Percentiles rank a stretch among this genome's conserved stretches.
Evolutionary conservation across 1,140 invertebrate genomes (phyloP).

Genomic region (Vanessa tameamea): DNA sequence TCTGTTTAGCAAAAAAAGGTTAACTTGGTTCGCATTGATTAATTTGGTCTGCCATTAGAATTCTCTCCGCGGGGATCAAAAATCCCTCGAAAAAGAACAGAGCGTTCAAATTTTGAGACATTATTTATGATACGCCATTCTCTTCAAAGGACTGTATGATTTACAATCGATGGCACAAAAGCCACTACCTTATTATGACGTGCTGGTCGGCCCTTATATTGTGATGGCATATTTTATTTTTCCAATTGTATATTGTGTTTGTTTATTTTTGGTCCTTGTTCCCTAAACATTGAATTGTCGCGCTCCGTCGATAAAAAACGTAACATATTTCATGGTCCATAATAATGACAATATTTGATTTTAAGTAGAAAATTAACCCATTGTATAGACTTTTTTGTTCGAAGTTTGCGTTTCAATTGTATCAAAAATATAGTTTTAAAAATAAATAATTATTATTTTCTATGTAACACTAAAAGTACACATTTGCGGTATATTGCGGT

Average conservation of each 20-base stretch:
- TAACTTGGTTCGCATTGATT: constrained; percentile 63
- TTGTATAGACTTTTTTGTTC: not conserved
- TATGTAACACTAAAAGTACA: too few species aligned
- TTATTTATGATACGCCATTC: constrained; percentile 78
- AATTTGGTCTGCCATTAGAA: constrained; percentile 69
- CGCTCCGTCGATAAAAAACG: constrained; percentile 51
- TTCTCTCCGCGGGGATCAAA: constrained; percentile 58
- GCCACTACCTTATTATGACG: constrained; percentile 77
- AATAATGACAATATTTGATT: constrained; percentile 50
- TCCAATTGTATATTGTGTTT: constrained; percentile 71
- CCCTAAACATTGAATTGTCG: constrained; percentile 72
- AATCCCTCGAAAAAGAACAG: constrained; percentile 56
- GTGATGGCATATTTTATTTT: constrained; percentile 74
- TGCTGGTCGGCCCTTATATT: constrained; percentile 72
- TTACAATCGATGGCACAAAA: constrained; percentile 73
- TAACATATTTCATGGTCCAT: constrained; percentile 69
- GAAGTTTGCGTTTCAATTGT: too few species aligned
- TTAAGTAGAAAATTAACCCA: constrained; percentile 11
- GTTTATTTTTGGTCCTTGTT: constrained; percentile 77
- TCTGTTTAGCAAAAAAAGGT: constrained; percentile 46
- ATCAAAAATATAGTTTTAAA: too few species aligned
- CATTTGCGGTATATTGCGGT: too few species aligned
- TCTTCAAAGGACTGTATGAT: constrained; percentile 75
- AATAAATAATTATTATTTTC: too few species aligned
- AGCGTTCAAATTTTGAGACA: constrained; percentile 61